These are phyloP conservation scores for Agelastica alni DNA, from an alignment of 2,888 invertebrate genomes.

Conservation along the genomic window DNA sequence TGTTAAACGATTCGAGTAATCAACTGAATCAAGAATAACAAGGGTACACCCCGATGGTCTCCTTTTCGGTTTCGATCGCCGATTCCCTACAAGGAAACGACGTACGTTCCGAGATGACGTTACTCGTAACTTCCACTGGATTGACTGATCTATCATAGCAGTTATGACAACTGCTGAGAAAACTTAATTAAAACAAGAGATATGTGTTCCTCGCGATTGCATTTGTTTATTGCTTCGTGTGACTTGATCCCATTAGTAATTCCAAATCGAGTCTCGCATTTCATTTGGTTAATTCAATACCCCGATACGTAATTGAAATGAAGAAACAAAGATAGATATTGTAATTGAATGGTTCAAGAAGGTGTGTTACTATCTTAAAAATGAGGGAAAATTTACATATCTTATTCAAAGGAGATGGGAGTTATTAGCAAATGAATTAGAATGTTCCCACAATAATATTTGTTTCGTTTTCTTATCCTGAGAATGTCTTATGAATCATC, in stretches of 20 bases:
- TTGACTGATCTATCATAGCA: constrained; percentile 25
- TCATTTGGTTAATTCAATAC: constrained; percentile 6
- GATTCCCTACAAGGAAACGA: constrained; percentile 1
- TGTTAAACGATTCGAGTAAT: too few species aligned
- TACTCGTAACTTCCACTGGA: constrained; percentile 6
- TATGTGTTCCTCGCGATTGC: constrained; percentile 12
- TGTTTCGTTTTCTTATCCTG: too few species aligned
- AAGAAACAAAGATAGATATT: constrained; percentile 8
- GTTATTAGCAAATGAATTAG: too few species aligned
- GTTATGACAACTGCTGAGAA: constrained; percentile 33
- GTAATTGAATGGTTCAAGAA: background rate
- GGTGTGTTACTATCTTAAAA: background rate
- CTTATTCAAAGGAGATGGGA: too few species aligned
- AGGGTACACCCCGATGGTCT: background rate
- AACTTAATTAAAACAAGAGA: constrained; percentile 31
- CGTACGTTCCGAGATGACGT: background rate
- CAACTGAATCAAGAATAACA: background rate
- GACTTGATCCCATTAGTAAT: constrained; percentile 26
- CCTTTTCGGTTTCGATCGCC: constrained; percentile 1
- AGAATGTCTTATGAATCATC: too few species aligned
- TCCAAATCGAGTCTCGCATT: constrained; percentile 2
- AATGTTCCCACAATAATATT: too few species aligned
- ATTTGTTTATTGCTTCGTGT: constrained; percentile 25
- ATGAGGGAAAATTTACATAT: background rate
- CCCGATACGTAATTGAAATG: constrained; percentile 10